Evolutionary conservation across 1,140 invertebrate genomes (phyloP).

Genomic region (Diploscapter pachys): DNA sequence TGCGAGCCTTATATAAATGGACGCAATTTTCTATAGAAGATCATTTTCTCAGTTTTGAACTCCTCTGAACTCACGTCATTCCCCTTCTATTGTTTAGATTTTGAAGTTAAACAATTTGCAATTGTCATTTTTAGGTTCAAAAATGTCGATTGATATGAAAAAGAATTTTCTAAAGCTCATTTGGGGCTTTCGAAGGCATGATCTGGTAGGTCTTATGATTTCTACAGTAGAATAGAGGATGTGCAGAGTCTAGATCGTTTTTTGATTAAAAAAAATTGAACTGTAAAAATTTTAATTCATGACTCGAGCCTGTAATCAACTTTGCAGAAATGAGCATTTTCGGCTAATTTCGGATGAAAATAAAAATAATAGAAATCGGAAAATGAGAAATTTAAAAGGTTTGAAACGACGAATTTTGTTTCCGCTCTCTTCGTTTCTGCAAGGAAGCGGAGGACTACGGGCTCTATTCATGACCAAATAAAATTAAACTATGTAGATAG

Average conservation of each 20-base stretch:
- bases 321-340: neutral
- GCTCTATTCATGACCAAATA: conserved; percentile 3
- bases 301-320: too few species aligned
- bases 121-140: conserved; percentile 4
- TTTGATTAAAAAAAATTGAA: neutral
- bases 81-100: too few species aligned
- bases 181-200: conserved; percentile 29
- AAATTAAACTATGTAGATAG: neutral
- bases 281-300: neutral
- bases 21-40: too few species aligned
- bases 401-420: too few species aligned
- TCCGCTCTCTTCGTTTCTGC: too few species aligned
- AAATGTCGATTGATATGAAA: conserved; percentile 42
- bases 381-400: conserved; percentile 1
- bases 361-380: neutral
- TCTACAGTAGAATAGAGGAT: neutral
- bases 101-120: too few species aligned
- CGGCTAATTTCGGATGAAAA: neutral
- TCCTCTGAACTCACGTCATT: too few species aligned
- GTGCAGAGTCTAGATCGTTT: neutral
- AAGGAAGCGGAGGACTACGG: too few species aligned
- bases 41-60: too few species aligned
- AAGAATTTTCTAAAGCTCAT: conserved; percentile 40
- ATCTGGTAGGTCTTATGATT: conserved; percentile 31
- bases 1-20: too few species aligned